Evolutionary conservation across 2,113 vertebrate species (phyloP), one percentile per base, ranked within the genome.

Genomic region (Sebastes schlegelii): DNA sequence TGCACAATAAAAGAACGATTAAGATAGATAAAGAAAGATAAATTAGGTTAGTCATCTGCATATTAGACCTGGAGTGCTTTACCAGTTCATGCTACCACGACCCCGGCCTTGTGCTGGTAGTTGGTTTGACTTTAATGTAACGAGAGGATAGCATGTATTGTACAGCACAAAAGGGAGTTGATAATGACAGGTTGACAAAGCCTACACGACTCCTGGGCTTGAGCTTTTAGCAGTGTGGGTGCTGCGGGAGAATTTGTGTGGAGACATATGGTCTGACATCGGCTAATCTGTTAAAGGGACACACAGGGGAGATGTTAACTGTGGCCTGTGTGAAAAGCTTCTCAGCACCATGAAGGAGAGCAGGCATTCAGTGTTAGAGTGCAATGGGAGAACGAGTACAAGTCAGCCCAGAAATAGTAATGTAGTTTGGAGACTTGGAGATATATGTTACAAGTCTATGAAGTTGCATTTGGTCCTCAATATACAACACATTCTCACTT

Each of bases 231-330:
- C 61, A 63, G 19, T 43, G 77, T 40, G 14, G 43, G 8, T 88
- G 72, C 64, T 52, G 46, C 19, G 78, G 76, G 65, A 70, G 62
- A 85, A 63, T 79, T 66, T 73, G 51, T 77, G 69, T 72, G 64
- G 61, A 84, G 79, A 89, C 80, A 73, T 80, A 84, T 79, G 68
- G 61, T 83, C 67, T 80, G 77, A 86, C 70, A 80, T 74, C 0
- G 49, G 65, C 45, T 83, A 79, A 91, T 90, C 75, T 90, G 80
- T 87, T 83, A 77, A 73, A 72, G 46, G 11, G 68, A 64, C 71
- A 64, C 83, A 86, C 55, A 1, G 34, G 86, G 76, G 72, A 81
- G 46, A 65, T 79, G 79, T 73, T 78, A 79, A 65, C 71, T 66
- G 71, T 75, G 65, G 57, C 69, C 72, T 82, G 75, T 82, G 79